Evolutionary conservation across 2,797 vertebrate species (phyloP).

Genomic region (Cercopithecus hamlyni): DNA sequence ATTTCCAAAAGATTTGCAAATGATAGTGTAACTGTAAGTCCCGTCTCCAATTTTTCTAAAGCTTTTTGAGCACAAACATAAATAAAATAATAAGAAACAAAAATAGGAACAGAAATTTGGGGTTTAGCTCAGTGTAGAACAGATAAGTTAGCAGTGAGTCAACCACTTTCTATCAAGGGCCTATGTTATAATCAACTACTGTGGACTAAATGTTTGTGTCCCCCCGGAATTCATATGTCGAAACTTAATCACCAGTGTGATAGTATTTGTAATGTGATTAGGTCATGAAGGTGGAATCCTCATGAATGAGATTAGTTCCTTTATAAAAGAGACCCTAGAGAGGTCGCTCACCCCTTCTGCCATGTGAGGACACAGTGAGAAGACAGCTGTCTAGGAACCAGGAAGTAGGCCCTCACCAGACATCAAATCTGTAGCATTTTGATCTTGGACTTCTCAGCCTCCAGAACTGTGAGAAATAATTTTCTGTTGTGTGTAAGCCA

Average conservation of each 20-base stretch:
- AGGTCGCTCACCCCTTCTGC: neutral
- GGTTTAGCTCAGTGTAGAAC: neutral
- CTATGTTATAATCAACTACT: neutral
- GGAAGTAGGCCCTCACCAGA: neutral
- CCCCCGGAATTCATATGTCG: neutral
- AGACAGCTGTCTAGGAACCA: neutral
- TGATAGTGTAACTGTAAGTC: neutral
- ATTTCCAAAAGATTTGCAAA: neutral
- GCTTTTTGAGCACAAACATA: neutral
- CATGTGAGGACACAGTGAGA: neutral
- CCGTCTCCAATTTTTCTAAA: neutral
- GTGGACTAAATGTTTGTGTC: neutral
- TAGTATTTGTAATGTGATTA: neutral
- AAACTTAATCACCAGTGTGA: neutral
- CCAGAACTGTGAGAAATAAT: neutral
- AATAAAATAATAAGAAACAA: constrained; percentile 21
- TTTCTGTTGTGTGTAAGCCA: neutral
- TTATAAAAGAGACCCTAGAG: neutral
- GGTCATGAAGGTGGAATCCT: neutral
- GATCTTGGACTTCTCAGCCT: neutral
- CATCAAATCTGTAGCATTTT: neutral
- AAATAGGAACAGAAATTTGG: neutral
- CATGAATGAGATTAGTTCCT: neutral
- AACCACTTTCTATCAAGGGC: neutral
- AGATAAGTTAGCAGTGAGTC: neutral